Evolutionary conservation across 2,113 vertebrate genomes (phyloP).

Genomic region (Megaceryle torquata): DNA sequence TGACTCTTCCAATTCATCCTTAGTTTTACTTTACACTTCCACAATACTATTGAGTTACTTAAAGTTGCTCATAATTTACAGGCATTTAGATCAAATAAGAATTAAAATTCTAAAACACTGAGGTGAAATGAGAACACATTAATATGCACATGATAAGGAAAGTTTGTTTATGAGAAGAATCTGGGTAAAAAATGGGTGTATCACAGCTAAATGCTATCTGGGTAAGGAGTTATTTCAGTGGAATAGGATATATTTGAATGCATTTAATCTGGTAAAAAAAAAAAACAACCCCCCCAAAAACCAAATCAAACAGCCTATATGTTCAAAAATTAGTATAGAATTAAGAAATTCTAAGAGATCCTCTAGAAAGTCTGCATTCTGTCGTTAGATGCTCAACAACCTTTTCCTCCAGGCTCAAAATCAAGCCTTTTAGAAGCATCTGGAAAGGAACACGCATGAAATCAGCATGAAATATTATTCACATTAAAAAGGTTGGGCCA

Average conservation of each 20-base stretch:
- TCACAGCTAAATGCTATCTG: fast-evolving
- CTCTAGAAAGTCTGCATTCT: neutral
- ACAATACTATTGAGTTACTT: neutral
- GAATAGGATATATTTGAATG: neutral
- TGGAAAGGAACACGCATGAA: neutral
- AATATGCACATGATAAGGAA: neutral
- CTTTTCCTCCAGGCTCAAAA: neutral
- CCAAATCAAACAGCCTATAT: neutral
- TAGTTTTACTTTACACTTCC: neutral
- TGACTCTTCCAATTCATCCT: neutral
- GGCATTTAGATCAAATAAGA: neutral
- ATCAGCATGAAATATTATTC: neutral
- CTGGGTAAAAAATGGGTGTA: neutral
- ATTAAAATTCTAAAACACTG: neutral
- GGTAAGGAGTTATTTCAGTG: neutral
- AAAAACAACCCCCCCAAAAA: no score
- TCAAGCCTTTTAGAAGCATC: neutral
- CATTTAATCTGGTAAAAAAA: neutral
- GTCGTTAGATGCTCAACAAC: neutral
- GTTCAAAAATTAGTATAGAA: neutral
- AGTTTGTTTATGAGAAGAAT: neutral
- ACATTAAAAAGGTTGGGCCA: neutral
- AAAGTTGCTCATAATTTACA: neutral
- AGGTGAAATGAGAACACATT: neutral
- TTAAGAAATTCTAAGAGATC: neutral